Conservation (phyloP, 1,140 invertebrate genomes). For the Phocides pigmalion region DNA sequence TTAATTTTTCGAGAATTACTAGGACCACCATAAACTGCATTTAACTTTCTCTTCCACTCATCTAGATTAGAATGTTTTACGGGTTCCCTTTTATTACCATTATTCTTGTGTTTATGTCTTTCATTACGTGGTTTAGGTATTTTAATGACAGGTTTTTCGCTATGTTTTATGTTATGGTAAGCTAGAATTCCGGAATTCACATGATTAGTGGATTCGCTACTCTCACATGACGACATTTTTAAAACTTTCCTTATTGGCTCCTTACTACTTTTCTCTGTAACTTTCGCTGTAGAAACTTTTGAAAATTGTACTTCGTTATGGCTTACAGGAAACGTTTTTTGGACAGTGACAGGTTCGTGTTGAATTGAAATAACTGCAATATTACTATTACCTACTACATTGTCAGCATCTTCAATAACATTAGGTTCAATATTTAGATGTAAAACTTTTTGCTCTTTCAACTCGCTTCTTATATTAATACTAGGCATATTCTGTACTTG, state of each 20-base stretch:
- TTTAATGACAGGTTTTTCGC: neutral
- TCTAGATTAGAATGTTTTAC: constrained; percentile 46
- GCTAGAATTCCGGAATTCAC: constrained; percentile 1
- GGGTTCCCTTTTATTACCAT: constrained; percentile 35
- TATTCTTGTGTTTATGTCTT: constrained; percentile 33
- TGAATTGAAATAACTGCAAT: constrained; percentile 62
- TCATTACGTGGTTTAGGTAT: constrained; percentile 40
- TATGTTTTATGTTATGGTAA: neutral
- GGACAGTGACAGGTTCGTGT: constrained; percentile 44
- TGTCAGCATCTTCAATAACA: constrained; percentile 25
- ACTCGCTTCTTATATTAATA: constrained; percentile 77
- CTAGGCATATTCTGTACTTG: constrained; percentile 75
- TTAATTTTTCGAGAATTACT: constrained; percentile 42
- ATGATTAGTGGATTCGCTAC: constrained; percentile 51
- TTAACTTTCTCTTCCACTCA: constrained; percentile 68
- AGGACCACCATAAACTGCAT: constrained; percentile 58
- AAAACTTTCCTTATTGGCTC: constrained; percentile 58
- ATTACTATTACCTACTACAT: constrained; percentile 50
- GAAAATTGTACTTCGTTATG: constrained; percentile 20
- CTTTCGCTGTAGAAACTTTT: constrained; percentile 7
- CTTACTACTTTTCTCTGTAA: constrained; percentile 18
- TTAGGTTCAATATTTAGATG: constrained; percentile 76
- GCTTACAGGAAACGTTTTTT: constrained; percentile 31
- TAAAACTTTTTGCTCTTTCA: constrained; percentile 78
- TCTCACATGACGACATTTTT: constrained; percentile 65